Conservation (phyloP, 2,797 vertebrate genomes). For the Coilia nasus region DNA sequence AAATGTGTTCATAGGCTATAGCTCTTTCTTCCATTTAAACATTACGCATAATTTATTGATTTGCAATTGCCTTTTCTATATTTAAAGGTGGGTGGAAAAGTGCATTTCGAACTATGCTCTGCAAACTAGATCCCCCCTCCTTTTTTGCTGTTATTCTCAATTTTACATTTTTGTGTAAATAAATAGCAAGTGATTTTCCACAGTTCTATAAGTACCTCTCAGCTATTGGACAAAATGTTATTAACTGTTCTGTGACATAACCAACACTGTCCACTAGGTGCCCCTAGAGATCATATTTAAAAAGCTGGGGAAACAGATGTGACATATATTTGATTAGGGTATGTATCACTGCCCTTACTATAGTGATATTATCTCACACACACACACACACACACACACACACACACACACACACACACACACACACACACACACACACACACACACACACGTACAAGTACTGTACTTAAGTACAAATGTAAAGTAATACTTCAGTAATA, state of each 20-base stretch:
- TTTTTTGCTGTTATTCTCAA: too few species aligned
- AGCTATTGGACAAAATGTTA: background rate
- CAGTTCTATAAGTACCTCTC: background rate
- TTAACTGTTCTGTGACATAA: background rate
- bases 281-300: background rate
- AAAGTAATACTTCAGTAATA: too few species aligned
- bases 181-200: background rate
- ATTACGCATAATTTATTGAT: background rate
- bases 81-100: background rate
- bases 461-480: too few species aligned
- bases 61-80: background rate
- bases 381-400: background rate
- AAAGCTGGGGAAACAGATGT: background rate
- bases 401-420: background rate
- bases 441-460: too few species aligned
- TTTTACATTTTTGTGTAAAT: background rate
- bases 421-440: background rate
- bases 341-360: background rate
- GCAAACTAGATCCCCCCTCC: too few species aligned
- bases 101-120: background rate
- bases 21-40: background rate
- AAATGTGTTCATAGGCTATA: background rate
- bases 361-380: background rate
- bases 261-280: constrained; percentile 11
- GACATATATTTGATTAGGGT: background rate